Conservation (phyloP, 2,888 invertebrate species). For the Graphium colonna region DNA sequence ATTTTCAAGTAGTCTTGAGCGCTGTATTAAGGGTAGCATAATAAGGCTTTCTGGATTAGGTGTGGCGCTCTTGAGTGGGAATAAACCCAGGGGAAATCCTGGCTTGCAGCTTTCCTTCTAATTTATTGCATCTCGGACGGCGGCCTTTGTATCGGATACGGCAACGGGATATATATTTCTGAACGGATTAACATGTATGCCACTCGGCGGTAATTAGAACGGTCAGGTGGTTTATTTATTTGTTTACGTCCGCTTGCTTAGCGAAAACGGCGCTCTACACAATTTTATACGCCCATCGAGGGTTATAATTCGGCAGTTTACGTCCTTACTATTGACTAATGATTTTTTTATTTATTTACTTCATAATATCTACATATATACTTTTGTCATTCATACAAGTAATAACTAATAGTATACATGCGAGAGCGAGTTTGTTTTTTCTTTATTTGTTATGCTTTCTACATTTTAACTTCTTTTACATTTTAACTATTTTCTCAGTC, state of each 20-base stretch:
- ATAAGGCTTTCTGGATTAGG: constrained; percentile 80
- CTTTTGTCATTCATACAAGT: too few species aligned
- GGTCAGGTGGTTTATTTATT: constrained; percentile 42
- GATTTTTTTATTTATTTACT: too few species aligned
- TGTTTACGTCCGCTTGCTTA: constrained; percentile 11
- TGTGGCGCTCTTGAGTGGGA: constrained; percentile 77
- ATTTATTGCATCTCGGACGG: constrained; percentile 76
- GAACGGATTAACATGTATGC: constrained; percentile 71
- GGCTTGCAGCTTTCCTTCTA: constrained; percentile 76
- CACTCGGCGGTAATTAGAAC: constrained; percentile 64
- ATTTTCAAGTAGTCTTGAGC: constrained; percentile 79
- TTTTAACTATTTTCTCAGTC: too few species aligned
- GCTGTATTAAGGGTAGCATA: constrained; percentile 78
- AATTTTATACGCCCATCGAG: background rate
- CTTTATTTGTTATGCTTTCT: too few species aligned
- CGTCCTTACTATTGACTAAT: too few species aligned
- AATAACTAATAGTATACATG: too few species aligned
- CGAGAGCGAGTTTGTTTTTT: too few species aligned
- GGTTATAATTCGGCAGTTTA: background rate
- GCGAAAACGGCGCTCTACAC: background rate
- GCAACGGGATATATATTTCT: constrained; percentile 74
- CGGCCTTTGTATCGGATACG: constrained; percentile 76
- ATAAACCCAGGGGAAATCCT: constrained; percentile 79
- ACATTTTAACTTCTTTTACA: background rate
- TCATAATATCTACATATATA: too few species aligned